Evolutionary conservation across 2,888 invertebrate genomes (phyloP), one percentile per base, ranked within the genome.

Genomic region (Megaustenia siamemsis): DNA sequence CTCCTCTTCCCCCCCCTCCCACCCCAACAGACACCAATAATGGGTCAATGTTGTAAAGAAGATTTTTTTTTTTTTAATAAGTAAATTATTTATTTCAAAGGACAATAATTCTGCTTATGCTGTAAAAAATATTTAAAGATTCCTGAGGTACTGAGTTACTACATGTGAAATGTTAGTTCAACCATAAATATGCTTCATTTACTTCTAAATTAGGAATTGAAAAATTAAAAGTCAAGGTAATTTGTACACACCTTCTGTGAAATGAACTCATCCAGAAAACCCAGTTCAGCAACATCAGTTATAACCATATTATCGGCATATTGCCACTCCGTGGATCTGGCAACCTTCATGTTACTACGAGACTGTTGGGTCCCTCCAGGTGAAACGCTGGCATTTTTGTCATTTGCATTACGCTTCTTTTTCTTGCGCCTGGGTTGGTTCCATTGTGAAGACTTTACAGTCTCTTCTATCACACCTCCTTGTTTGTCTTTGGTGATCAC

Each of bases 311-410:
- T 84, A 24, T 87, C 87, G 32, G 87, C 79, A 38, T 87, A 87
- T 73, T 87, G 87, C 87, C 87, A 87, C 66, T 87, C 87, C 40
- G 84, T 86, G 3, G 66, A 68, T 38, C 97, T 96, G 0, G 97
- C 97, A 81, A 98, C 95, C 93, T 96, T 97, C 95, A 97, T 98
- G 91, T 97, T 97, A 1, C 89, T 86, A 35, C 87, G 79, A 4
- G 87, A 73, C 76, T 85, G 85, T n/a, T n/a, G n/a, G 28, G 38
- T 28, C 21, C 63, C 45, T 8, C 66, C 56, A 28, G 81, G 71
- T 6, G 83, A 77, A 8, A 49, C 15, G 53, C 35, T 76, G 82
- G 4, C 69, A 15, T 71, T 45, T 35, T 73, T 69, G 12, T 84
- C 84, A 8, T 78, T 40, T 1, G 53, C 32, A 24, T 82, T 45